phyloP scores from a whole-genome alignment of 2,113 vertebrate species.

The Sinocyclocheilus anshuiensis region DNA sequence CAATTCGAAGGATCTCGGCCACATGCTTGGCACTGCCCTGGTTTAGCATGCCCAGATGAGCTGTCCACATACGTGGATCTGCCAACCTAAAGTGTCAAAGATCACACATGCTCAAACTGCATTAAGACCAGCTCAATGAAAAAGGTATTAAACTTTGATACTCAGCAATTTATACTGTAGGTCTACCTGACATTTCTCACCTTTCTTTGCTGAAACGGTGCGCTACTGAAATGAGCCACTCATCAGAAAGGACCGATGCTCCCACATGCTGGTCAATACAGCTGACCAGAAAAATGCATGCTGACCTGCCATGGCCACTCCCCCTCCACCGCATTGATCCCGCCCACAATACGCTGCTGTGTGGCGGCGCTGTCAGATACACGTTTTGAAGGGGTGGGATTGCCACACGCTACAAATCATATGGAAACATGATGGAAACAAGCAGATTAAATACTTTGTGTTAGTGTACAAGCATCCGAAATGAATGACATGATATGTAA shows the following conservation, averaged over 20 bases:
- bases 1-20: too few relatives aligned
- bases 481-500: neutral
- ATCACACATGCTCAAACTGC: too few relatives aligned
- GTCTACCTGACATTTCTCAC: too few relatives aligned
- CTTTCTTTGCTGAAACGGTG: too few relatives aligned
- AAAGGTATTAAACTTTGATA: too few relatives aligned
- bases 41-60: too few relatives aligned
- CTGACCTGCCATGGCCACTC: conserved; percentile 98
- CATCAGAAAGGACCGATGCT: conserved; percentile 85
- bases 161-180: too few relatives aligned
- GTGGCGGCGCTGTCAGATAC: conserved; percentile 48
- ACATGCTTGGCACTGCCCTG: too few relatives aligned
- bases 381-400: conserved; percentile 68
- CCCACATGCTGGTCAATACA: conserved; percentile 80
- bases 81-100: too few relatives aligned
- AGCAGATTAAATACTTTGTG: neutral
- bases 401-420: conserved; percentile 69
- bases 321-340: conserved; percentile 81
- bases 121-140: too few relatives aligned
- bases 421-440: neutral
- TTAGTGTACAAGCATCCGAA: neutral
- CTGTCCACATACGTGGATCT: too few relatives aligned
- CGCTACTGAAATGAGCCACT: conserved; percentile 88
- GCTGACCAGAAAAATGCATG: conserved; percentile 83
- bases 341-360: conserved; percentile 82